A percentile compares a stretch with the other conserved stretches of the same genome.
Evolutionary conservation across 2,888 invertebrate species (phyloP).

Genomic region (Altica lythri): DNA sequence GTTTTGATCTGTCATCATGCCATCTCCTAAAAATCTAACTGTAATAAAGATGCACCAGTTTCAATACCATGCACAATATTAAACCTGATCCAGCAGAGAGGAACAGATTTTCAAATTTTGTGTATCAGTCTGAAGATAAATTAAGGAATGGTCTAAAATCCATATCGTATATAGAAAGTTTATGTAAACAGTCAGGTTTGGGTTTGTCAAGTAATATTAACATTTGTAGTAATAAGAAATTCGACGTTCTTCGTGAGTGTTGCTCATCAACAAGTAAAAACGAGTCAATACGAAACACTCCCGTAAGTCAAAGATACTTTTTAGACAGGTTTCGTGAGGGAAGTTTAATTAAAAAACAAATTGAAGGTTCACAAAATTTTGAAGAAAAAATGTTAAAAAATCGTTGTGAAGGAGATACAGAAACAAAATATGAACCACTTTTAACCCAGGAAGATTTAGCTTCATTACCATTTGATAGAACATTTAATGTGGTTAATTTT

Average conservation of each 20-base stretch:
- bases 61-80: conserved; percentile 6
- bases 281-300: too few relatives aligned
- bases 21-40: conserved; percentile 7
- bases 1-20: conserved; percentile 14
- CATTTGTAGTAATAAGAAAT: background rate
- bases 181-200: background rate
- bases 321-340: too few relatives aligned
- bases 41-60: conserved; percentile 8
- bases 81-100: background rate
- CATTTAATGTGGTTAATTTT: conserved; percentile 21
- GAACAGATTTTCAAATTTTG: conserved; percentile 8
- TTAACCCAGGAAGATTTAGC: conserved; percentile 9
- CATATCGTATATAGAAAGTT: background rate
- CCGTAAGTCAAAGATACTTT: too few relatives aligned
- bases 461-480: conserved; percentile 15
- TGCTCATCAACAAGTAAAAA: background rate
- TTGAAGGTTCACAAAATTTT: background rate
- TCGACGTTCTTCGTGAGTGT: background rate
- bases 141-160: background rate
- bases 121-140: background rate
- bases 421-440: background rate
- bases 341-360: too few relatives aligned
- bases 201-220: background rate
- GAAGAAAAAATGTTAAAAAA: background rate
- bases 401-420: conserved; percentile 3